Evolutionary conservation across 64 coral and sea anemone genomes (phyloP).

Genomic region (Porites australiensis): DNA sequence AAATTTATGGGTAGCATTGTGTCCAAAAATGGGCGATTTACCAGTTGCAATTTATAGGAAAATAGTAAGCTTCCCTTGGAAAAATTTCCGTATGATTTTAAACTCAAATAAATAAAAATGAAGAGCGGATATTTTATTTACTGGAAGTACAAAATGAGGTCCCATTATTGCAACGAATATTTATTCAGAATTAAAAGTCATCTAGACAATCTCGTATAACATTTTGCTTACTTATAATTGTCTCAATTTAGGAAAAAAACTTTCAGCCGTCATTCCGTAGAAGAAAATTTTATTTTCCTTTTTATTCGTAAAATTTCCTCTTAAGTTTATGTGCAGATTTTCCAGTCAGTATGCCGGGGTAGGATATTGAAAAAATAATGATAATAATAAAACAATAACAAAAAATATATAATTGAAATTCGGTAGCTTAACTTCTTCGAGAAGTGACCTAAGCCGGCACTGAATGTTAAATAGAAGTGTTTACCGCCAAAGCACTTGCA

Average conservation of each 20-base stretch:
- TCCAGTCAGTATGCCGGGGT: not conserved
- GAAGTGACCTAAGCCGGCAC: not conserved
- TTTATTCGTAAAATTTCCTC: not conserved
- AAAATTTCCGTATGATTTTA: no score
- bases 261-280: no score
- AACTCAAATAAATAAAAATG: no score
- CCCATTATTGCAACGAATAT: no score
- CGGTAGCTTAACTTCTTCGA: not conserved
- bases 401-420: not conserved
- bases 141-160: no score
- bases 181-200: no score
- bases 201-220: no score
- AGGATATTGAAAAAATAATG: not conserved
- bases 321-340: not conserved
- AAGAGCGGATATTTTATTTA: no score
- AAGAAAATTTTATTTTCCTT: no score
- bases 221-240: no score
- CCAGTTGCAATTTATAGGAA: not conserved
- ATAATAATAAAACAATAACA: not conserved
- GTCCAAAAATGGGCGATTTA: not conserved
- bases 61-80: not conserved
- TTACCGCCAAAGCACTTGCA: not conserved
- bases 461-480: not conserved
- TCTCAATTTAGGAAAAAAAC: no score
- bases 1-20: constrained; percentile 10